Evolutionary conservation across 2,888 invertebrate genomes (phyloP), one percentile per base, ranked within the genome.

Genomic region (Acronicta aceris): DNA sequence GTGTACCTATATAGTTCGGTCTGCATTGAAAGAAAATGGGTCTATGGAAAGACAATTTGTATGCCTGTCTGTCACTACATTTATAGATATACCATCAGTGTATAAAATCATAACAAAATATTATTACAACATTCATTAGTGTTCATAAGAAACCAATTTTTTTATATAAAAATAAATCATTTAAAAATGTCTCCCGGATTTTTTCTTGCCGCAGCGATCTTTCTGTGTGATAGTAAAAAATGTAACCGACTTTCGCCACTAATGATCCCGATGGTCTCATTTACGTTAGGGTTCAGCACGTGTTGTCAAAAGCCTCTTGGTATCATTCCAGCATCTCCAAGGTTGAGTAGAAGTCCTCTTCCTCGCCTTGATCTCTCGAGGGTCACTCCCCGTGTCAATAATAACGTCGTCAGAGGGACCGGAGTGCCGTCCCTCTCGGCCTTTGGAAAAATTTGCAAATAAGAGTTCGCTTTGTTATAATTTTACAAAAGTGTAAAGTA

Each of bases 371-470:
- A 84, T 84, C 78, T 83, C 73, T 79, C 55, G 54, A 84, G 84
- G 70, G 73, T 76, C 81, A 78, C 81, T 81, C 76, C 73, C 70
- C 65, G 68, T 79, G 81, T 84, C 85, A 84, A 84, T 84, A 85
- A 84, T 82, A 81, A 81, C 62, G 81, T 77, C 60, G 81, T 59
- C 68, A 69, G 72, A 71, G 59, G 41, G 58, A 60, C 56, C 43
- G 13, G 15, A 53, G 65, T 57, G 64, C 50, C 30, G 59, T 59
- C 36, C 66, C 76, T 65, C 64, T 48, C 42, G 55, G 46, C 36
- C 59, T 54, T 66, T 64, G 58, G 17, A 56, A 79, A 76, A 69
- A 69, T 54, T 56, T 74, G 54, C 57, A 58, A 63, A 63, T 62
- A 66, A 78, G 69, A 71, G 61, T 54, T 59, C 72, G 63, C 78